A percentile compares a stretch with the other conserved stretches of the same genome.
phyloP scores from a whole-genome alignment of 2,113 vertebrate species.

The Sander vitreus region DNA sequence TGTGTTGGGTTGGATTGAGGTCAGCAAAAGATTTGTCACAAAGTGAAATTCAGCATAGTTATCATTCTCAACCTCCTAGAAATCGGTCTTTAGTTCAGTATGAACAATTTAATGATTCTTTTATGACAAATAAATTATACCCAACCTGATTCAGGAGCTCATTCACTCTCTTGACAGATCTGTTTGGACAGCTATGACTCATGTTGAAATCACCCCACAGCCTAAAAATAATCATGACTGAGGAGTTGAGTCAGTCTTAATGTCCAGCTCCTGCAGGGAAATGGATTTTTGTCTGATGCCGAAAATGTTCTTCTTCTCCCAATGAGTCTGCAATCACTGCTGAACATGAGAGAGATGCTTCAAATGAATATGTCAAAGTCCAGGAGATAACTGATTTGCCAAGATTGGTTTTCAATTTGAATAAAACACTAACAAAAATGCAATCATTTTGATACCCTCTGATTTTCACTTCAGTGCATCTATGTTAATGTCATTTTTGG shows the following conservation, averaged over 20 bases:
- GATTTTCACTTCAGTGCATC: not conserved
- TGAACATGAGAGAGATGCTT: not conserved
- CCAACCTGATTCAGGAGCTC: slow-evolving; percentile 45
- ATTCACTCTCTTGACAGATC: slow-evolving; percentile 54
- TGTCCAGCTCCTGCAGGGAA: slow-evolving; percentile 39
- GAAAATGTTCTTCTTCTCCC: not conserved
- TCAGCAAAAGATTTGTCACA: not conserved
- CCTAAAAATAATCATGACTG: slow-evolving; percentile 62
- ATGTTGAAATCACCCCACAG: slow-evolving; percentile 52
- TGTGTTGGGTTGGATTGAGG: not conserved
- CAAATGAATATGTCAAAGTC: not conserved
- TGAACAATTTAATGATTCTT: slow-evolving; percentile 41
- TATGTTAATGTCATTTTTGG: not conserved
- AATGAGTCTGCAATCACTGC: not conserved
- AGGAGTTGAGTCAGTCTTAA: slow-evolving; percentile 32
- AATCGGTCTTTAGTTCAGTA: slow-evolving; percentile 20
- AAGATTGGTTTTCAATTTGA: not conserved
- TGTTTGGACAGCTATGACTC: slow-evolving; percentile 63
- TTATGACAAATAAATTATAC: slow-evolving; percentile 29
- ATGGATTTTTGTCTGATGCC: slow-evolving; percentile 18
- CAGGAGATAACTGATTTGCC: not conserved
- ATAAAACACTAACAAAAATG: not conserved
- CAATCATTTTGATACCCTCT: not conserved
- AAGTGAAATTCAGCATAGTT: not conserved
- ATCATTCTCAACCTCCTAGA: slow-evolving; percentile 6